These are phyloP conservation scores for Cheilosia scutellata DNA, from an alignment of 2,888 invertebrate species.

Conservation along the genomic window DNA sequence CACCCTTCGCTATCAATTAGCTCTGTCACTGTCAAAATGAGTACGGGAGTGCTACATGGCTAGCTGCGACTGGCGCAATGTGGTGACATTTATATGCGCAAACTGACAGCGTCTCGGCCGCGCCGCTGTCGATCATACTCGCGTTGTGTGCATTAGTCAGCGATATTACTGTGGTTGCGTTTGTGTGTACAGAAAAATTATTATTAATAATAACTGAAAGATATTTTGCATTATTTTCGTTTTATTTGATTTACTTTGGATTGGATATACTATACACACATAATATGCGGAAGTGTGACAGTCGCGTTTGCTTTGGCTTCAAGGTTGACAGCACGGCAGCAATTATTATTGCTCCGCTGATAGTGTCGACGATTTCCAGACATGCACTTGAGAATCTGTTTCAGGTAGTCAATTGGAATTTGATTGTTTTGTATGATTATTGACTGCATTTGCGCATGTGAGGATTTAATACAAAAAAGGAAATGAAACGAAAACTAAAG, in stretches of 20 bases:
- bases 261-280: background rate
- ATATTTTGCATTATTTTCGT: slow-evolving; percentile 63
- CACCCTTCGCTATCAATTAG: slow-evolving; percentile 72
- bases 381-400: slow-evolving; percentile 72
- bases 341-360: slow-evolving; percentile 25
- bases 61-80: slow-evolving; percentile 55
- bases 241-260: slow-evolving; percentile 62
- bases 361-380: slow-evolving; percentile 64
- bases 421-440: slow-evolving; percentile 57
- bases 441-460: slow-evolving; percentile 34
- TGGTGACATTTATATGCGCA: slow-evolving; percentile 73
- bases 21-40: slow-evolving; percentile 49
- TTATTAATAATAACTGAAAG: slow-evolving; percentile 59
- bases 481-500: background rate
- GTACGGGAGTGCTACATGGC: slow-evolving; percentile 57
- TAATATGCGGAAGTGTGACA: slow-evolving; percentile 61
- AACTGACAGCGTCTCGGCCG: slow-evolving; percentile 60
- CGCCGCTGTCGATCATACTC: slow-evolving; percentile 34
- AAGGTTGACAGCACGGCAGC: slow-evolving; percentile 60
- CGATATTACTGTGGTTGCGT: slow-evolving; percentile 32
- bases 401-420: slow-evolving; percentile 68
- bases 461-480: slow-evolving; percentile 30
- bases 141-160: slow-evolving; percentile 57
- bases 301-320: slow-evolving; percentile 45
- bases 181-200: slow-evolving; percentile 47